Conservation (phyloP, 1,140 invertebrate genomes). For the Lethocerus indicus region DNA sequence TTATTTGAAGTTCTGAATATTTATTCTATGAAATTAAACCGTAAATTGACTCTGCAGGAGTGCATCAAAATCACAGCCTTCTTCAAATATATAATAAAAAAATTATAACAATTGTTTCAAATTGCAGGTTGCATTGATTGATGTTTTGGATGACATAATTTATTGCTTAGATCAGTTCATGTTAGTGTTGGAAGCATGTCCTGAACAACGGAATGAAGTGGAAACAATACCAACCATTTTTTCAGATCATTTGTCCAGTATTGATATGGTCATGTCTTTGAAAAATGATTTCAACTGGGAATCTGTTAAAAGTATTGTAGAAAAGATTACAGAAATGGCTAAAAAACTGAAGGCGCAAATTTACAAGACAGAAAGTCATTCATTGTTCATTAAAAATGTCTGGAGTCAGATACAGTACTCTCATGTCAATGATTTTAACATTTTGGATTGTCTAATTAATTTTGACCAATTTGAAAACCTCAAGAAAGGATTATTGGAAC, state of each 20-base stretch:
- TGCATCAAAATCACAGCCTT: too few relatives aligned
- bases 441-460: too few relatives aligned
- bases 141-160: slow-evolving; percentile 27
- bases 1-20: too few relatives aligned
- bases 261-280: slow-evolving; percentile 6
- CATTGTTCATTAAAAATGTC: neutral
- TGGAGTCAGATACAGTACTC: too few relatives aligned
- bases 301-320: slow-evolving; percentile 9
- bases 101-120: slow-evolving; percentile 2
- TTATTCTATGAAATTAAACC: too few relatives aligned
- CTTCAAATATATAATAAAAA: too few relatives aligned
- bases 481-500: slow-evolving; percentile 2
- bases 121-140: slow-evolving; percentile 3
- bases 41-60: neutral
- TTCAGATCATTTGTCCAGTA: neutral
- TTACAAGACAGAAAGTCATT: slow-evolving; percentile 1
- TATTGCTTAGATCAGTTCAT: slow-evolving; percentile 37
- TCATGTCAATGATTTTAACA: too few relatives aligned
- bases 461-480: neutral
- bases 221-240: neutral
- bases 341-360: slow-evolving; percentile 3
- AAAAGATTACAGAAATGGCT: neutral
- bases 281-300: slow-evolving; percentile 15
- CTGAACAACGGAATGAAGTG: slow-evolving; percentile 24
- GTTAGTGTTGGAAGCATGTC: slow-evolving; percentile 38